Percentiles rank a stretch among this genome's conserved stretches.
Conservation (phyloP, 1,140 invertebrate species). For the Orussus abietinus region DNA sequence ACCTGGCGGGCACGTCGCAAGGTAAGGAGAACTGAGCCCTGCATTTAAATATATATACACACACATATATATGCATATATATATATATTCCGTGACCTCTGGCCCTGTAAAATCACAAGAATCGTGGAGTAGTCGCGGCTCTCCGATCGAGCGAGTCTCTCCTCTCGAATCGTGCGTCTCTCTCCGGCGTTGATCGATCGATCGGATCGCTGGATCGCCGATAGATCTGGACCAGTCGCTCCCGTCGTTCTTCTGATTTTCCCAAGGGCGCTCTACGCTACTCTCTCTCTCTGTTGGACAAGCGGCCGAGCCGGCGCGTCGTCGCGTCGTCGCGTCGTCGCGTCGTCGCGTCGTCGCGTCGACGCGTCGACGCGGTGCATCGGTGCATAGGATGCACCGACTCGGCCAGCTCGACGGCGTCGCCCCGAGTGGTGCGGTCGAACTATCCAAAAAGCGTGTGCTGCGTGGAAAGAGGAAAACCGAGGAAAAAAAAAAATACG, state of each 20-base stretch:
- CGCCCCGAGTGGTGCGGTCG: not conserved
- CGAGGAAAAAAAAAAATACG: slow-evolving; percentile 26
- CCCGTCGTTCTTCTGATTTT: slow-evolving; percentile 36
- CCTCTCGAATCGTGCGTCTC: too few relatives aligned
- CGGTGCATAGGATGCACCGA: slow-evolving; percentile 22
- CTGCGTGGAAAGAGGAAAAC: too few relatives aligned
- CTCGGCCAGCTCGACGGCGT: too few relatives aligned
- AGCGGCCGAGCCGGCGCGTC: too few relatives aligned
- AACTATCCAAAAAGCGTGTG: not conserved
- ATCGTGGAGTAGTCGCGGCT: not conserved
- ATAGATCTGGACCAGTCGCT: too few relatives aligned
- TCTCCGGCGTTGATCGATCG: too few relatives aligned
- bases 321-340: slow-evolving; percentile 22
- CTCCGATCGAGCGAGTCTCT: slow-evolving; percentile 16
- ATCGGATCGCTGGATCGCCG: too few relatives aligned
- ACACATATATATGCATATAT: slow-evolving; percentile 7
- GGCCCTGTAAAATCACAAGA: slow-evolving; percentile 5
- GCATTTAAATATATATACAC: slow-evolving; percentile 5
- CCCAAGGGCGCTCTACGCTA: slow-evolving; percentile 40
- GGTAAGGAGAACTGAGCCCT: slow-evolving; percentile 63
- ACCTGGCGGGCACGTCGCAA: slow-evolving; percentile 78
- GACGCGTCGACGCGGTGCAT: slow-evolving; percentile 25
- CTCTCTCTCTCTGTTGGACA: slow-evolving; percentile 36
- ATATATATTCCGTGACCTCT: slow-evolving; percentile 5
- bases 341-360: slow-evolving; percentile 31